Conservation (phyloP, 2,113 vertebrate genomes). For the Cromileptes altivelis region DNA sequence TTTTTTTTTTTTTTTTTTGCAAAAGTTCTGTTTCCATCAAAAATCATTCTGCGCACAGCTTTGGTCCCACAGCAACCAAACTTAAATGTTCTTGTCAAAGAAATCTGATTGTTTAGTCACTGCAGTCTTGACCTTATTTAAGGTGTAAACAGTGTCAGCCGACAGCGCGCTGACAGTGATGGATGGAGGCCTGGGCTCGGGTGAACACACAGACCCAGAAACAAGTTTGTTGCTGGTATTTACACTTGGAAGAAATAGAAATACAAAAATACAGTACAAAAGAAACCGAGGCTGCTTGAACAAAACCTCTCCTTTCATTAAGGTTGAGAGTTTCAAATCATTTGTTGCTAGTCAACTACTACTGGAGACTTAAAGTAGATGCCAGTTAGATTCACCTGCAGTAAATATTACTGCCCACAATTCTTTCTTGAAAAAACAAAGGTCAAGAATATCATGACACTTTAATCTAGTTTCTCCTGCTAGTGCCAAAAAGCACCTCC, state of each 20-base stretch:
- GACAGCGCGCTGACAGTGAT: constrained; percentile 13
- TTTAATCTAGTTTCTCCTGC: background rate
- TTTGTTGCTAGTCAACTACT: background rate
- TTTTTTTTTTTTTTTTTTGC: background rate
- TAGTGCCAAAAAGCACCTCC: background rate
- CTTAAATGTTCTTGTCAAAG: background rate
- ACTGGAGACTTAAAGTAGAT: background rate
- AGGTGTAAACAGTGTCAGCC: constrained; percentile 15
- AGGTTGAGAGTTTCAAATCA: background rate
- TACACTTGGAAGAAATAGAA: background rate
- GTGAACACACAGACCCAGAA: background rate
- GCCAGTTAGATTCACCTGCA: background rate
- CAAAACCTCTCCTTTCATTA: background rate
- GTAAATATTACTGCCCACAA: background rate
- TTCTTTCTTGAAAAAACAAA: background rate
- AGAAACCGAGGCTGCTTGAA: background rate
- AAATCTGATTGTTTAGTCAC: constrained; percentile 18
- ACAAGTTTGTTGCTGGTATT: background rate
- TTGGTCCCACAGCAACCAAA: background rate
- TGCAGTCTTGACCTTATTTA: constrained; percentile 27
- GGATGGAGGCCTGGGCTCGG: constrained; percentile 24
- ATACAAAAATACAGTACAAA: background rate
- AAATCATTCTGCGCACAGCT: background rate
- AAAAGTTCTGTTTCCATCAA: background rate
- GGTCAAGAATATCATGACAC: background rate